Percentiles rank a stretch among this genome's conserved stretches.
Conservation (phyloP, 2,888 invertebrate genomes). For the Cactoblastis cactorum region DNA sequence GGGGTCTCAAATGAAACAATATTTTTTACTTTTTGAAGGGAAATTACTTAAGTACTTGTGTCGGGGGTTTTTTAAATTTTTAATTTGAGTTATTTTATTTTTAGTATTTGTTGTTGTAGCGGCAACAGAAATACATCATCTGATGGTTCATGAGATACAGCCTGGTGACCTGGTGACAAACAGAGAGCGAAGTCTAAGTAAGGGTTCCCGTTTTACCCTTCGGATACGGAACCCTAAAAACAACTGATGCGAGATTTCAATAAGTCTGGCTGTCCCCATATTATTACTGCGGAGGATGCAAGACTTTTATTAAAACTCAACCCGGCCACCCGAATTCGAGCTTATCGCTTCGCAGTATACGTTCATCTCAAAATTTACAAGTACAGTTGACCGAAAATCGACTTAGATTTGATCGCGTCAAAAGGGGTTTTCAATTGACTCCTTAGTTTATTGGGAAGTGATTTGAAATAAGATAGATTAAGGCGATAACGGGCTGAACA, state of each 20-base stretch:
- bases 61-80: too few species aligned
- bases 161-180: too few species aligned
- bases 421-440: conserved; percentile 4
- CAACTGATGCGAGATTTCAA: conserved; percentile 23
- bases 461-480: conserved; percentile 23
- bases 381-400: not conserved
- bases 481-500: conserved; percentile 4
- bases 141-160: too few species aligned
- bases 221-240: too few species aligned
- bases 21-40: too few species aligned
- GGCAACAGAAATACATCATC: too few species aligned
- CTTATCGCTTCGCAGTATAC: conserved; percentile 15
- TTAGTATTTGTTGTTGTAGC: too few species aligned
- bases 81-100: too few species aligned
- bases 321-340: conserved; percentile 13
- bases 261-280: conserved; percentile 21
- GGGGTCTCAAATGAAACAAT: too few species aligned
- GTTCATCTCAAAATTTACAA: not conserved
- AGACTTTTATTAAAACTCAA: conserved; percentile 21
- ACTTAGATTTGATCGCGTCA: conserved; percentile 12
- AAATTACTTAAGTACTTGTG: too few species aligned
- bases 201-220: too few species aligned
- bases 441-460: conserved; percentile 17
- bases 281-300: conserved; percentile 22
- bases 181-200: too few species aligned